A percentile compares a stretch with the other conserved stretches of the same genome.
These are phyloP conservation scores for Bujurquina vittata DNA, from an alignment of 2,113 vertebrate genomes.

Conservation along the genomic window DNA sequence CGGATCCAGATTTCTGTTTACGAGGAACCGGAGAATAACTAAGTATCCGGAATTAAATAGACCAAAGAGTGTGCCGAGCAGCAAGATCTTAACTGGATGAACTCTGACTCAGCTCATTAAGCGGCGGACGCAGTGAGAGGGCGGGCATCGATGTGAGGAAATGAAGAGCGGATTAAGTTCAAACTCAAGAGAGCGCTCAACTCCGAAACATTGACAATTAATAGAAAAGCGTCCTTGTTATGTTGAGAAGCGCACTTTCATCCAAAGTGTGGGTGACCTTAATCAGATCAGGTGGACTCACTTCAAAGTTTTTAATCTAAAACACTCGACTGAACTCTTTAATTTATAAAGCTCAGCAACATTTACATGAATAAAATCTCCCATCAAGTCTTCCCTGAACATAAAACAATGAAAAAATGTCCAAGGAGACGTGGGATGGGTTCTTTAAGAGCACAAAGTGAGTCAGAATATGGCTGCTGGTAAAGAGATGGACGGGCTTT, in stretches of 20 bases:
- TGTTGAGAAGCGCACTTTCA: not conserved
- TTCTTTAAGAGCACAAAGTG: not conserved
- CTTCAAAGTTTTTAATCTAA: not conserved
- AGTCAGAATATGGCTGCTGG: not conserved
- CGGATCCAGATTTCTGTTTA: not conserved
- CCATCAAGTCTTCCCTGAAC: not conserved
- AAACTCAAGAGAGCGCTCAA: constrained; percentile 16
- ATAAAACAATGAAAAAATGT: not conserved
- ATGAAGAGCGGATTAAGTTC: not conserved
- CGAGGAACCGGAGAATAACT: not conserved
- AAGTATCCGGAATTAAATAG: not conserved
- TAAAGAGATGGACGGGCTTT: not conserved
- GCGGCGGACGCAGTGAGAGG: not conserved
- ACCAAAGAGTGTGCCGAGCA: not conserved
- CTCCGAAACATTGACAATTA: constrained; percentile 8
- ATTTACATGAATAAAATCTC: not conserved
- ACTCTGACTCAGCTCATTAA: constrained; percentile 14
- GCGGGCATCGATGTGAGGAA: not conserved
- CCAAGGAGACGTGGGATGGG: not conserved
- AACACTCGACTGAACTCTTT: not conserved
- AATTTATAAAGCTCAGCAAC: not conserved
- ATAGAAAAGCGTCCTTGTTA: not conserved
- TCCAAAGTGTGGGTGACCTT: not conserved
- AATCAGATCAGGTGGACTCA: constrained; percentile 17
- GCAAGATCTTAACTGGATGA: constrained; percentile 7